phyloP scores from a whole-genome alignment of 2,797 vertebrate species.

The Otolemur crassicaudatus region DNA sequence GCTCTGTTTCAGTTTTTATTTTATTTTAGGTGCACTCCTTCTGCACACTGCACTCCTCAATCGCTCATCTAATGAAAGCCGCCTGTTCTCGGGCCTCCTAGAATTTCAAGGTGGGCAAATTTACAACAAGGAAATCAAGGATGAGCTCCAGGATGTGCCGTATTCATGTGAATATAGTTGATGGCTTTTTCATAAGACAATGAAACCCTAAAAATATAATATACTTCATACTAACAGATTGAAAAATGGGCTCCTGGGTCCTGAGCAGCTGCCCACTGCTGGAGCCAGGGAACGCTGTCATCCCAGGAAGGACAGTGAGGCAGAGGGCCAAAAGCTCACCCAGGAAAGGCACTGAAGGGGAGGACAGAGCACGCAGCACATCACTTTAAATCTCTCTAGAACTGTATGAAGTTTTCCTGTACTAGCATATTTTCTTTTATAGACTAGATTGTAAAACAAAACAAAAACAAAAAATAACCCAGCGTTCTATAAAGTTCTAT shows the following conservation, averaged over 20 bases:
- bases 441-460: neutral
- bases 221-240: neutral
- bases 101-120: conserved; percentile 53
- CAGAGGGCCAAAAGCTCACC: neutral
- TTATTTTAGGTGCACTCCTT: conserved; percentile 78
- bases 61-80: conserved; percentile 79
- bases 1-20: conserved; percentile 76
- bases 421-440: neutral
- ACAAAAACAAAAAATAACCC: neutral
- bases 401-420: neutral
- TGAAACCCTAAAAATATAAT: neutral
- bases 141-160: neutral
- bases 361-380: neutral
- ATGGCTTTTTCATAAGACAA: conserved; percentile 6
- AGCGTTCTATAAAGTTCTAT: neutral
- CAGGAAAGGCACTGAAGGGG: neutral
- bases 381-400: neutral
- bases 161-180: conserved; percentile 21
- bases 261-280: neutral
- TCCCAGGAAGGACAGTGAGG: neutral
- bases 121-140: conserved; percentile 48
- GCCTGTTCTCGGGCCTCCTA: conserved; percentile 61
- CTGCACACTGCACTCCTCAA: conserved; percentile 23
- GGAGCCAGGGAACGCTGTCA: neutral
- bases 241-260: neutral